Evolutionary conservation across 1,140 invertebrate genomes (phyloP).

Genomic region (Musca domestica): DNA sequence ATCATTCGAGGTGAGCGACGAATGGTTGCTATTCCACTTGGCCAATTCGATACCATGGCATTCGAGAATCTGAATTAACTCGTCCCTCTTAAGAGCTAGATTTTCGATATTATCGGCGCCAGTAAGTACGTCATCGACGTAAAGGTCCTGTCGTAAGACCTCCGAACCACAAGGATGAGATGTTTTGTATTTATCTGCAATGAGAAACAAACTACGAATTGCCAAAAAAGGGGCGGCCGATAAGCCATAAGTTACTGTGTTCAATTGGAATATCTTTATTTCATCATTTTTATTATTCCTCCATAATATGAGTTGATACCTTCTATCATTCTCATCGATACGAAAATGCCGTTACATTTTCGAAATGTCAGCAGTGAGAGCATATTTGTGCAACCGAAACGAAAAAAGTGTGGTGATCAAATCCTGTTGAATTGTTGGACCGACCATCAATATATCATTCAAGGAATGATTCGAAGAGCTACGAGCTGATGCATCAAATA

Average conservation of each 20-base stretch:
- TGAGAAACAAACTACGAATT: conserved; percentile 4
- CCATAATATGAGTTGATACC: too few relatives aligned
- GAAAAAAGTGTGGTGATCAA: conserved; percentile 1
- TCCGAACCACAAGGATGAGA: not conserved
- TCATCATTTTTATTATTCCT: not conserved
- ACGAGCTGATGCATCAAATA: not conserved
- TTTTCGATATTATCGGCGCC: conserved; percentile 5
- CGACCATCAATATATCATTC: conserved; percentile 12
- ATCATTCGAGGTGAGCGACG: not conserved
- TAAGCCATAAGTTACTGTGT: not conserved
- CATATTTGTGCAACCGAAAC: conserved; percentile 20
- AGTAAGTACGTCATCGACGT: conserved; percentile 3
- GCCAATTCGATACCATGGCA: not conserved
- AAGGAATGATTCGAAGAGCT: not conserved
- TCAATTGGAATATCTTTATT: not conserved
- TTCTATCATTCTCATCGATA: not conserved
- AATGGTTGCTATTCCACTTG: conserved; percentile 11
- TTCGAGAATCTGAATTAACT: not conserved
- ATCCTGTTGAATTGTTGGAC: too few relatives aligned
- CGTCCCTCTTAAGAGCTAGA: not conserved
- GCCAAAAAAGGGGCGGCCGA: conserved; percentile 11
- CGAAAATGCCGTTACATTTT: conserved; percentile 25
- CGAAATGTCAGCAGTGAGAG: conserved; percentile 12
- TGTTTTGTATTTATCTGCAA: conserved; percentile 15
- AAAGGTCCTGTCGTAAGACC: not conserved